Conservation (phyloP, 2,888 invertebrate genomes). For the Callimorpha dominula region DNA sequence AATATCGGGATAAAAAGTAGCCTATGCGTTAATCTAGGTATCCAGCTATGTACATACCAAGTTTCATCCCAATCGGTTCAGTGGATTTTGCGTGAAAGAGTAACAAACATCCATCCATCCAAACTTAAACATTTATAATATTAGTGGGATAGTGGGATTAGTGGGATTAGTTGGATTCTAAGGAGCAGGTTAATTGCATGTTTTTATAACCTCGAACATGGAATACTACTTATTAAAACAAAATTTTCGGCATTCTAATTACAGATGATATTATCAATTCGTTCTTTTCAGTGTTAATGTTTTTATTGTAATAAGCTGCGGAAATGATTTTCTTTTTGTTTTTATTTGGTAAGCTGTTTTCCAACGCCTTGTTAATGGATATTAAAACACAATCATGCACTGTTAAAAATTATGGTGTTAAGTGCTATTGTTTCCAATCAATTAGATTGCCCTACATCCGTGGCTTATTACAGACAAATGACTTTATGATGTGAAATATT, state of each 20-base stretch:
- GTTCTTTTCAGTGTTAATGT: not conserved
- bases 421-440: not conserved
- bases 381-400: not conserved
- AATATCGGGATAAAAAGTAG: too few species aligned
- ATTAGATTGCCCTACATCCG: not conserved
- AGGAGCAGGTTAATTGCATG: not conserved
- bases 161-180: too few species aligned
- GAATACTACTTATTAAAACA: not conserved
- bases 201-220: not conserved
- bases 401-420: not conserved
- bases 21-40: too few species aligned
- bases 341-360: not conserved
- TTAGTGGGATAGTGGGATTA: too few species aligned
- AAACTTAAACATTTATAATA: too few species aligned
- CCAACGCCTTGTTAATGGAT: not conserved
- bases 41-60: too few species aligned
- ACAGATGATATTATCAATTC: not conserved
- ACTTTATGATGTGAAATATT: conserved; percentile 10
- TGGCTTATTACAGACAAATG: not conserved
- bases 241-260: not conserved
- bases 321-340: too few species aligned
- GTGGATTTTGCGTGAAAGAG: too few species aligned
- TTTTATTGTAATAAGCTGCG: too few species aligned
- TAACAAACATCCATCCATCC: too few species aligned
- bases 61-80: too few species aligned